Evolutionary conservation across 2,113 vertebrate species (phyloP).

Genomic region (Chaetorhynchus papuensis): DNA sequence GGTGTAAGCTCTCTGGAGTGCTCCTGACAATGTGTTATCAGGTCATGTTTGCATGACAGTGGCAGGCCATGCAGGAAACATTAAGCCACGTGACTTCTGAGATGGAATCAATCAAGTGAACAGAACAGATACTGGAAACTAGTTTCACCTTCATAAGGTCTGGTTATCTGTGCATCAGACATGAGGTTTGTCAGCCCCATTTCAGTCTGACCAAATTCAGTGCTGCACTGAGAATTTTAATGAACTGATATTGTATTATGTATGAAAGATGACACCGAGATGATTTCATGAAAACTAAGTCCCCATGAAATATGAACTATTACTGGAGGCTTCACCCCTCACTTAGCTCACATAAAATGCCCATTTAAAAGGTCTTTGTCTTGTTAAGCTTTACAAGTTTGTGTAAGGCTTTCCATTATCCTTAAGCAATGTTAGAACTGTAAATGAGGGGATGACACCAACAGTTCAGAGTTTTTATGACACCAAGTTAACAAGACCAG

Average conservation of each 20-base stretch:
- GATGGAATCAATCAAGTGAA: conserved; percentile 79
- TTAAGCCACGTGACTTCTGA: conserved; percentile 78
- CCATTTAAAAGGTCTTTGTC: conserved; percentile 60
- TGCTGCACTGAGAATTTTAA: conserved; percentile 73
- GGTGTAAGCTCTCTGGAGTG: conserved; percentile 75
- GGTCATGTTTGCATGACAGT: conserved; percentile 82
- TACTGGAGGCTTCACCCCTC: conserved; percentile 37
- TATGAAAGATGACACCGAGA: conserved; percentile 74
- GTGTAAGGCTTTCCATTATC: conserved; percentile 42
- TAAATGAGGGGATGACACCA: conserved; percentile 7
- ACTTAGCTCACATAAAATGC: conserved; percentile 61
- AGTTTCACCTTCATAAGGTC: conserved; percentile 80
- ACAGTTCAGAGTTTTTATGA: conserved; percentile 22
- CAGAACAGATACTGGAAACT: conserved; percentile 76
- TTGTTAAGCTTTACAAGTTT: conserved; percentile 62
- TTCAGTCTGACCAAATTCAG: conserved; percentile 72
- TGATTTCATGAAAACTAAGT: conserved; percentile 69
- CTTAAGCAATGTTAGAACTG: conserved; percentile 51
- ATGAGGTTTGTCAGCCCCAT: conserved; percentile 70
- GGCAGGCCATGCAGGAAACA: conserved; percentile 78
- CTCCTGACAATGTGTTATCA: conserved; percentile 80
- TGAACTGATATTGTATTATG: conserved; percentile 68
- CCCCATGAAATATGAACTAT: conserved; percentile 71
- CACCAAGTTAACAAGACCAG: background rate
- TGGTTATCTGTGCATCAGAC: conserved; percentile 76